Percentiles rank a stretch among this genome's conserved stretches.
Evolutionary conservation across 2,888 invertebrate genomes (phyloP).

Genomic region (Luperina testacea): DNA sequence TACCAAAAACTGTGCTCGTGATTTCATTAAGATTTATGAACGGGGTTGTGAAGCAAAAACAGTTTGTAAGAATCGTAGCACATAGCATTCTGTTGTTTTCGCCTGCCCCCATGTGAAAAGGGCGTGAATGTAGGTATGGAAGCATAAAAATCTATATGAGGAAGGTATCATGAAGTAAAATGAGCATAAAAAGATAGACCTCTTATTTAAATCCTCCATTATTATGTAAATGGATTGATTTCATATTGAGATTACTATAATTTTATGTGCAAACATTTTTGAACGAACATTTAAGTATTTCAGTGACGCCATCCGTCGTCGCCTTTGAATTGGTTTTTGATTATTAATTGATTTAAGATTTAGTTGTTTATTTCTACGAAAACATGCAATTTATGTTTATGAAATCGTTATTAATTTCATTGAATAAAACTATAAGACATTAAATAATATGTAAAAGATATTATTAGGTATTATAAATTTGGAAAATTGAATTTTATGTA

Average conservation of each 20-base stretch:
- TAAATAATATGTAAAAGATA: conserved; percentile 17
- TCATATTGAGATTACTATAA: conserved; percentile 34
- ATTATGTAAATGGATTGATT: conserved; percentile 29
- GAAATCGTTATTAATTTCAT: conserved; percentile 10
- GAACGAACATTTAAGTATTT: not conserved
- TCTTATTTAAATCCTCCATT: conserved; percentile 5
- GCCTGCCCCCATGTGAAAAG: no score
- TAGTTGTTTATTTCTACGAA: conserved; percentile 20
- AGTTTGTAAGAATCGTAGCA: not conserved
- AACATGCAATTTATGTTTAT: not conserved
- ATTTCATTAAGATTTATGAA: not conserved
- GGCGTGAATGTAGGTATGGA: not conserved
- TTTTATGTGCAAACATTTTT: conserved; percentile 30
- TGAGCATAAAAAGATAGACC: conserved; percentile 24
- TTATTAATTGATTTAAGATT: conserved; percentile 17
- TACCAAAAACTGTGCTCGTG: not conserved
- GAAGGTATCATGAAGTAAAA: not conserved
- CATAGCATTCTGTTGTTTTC: not conserved
- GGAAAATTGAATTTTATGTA: not conserved
- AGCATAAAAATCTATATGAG: not conserved
- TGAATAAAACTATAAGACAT: conserved; percentile 31
- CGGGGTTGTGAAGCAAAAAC: not conserved
- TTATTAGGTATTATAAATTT: conserved; percentile 16
- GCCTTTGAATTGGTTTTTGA: conserved; percentile 28
- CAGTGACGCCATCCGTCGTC: conserved; percentile 16